Base-by-base conservation (phyloP, 2,797 vertebrate genomes). In the Masticophis lateralis region DNA sequence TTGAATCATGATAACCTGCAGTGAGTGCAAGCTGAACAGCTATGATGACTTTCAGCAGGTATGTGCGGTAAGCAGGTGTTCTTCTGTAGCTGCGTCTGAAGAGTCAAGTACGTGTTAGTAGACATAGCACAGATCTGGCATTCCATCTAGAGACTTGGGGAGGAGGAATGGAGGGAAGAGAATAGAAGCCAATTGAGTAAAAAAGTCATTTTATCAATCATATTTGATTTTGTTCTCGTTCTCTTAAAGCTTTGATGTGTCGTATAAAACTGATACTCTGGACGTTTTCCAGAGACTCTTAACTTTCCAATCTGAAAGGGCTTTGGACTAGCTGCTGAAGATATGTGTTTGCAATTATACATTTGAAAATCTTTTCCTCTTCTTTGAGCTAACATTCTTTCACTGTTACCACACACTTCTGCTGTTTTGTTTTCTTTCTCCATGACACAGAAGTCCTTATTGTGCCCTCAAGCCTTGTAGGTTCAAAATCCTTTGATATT, bases 261-360 rank as follows among this genome's bases (percentile, higher is more conserved):
- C 96, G 94, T 95, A 97, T 96, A 97, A 97, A 97, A 96, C 96
- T 96, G 97, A 97, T 97, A 97, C 96, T 96, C 96, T 97, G 97
- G 97, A 96, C 27, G 63, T 91, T 94, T 96, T 96, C 97, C 97
- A 97, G 88, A 95, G 88, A 95, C 94, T 93, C 92, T 94, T 96
- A 94, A 95, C 94, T 96, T 83, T 93, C 91, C 95, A 94, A 94
- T 94, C 96, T 96, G 96, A 97, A 96, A 97, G 95, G 94, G 93
- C 95, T 93, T 93, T 96, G 96, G 96, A 95, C 96, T 96, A 95
- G 96, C 96, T 96, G 96, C 96, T 95, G 95, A 95, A 96, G 94
- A 96, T 97, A 96, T 97, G 96, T 97, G 96, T 97, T 97, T 97
- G 95, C 97, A 97, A 96, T 97, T 97, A 97, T 96, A 96, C 95